These are phyloP conservation scores for Ceyx margarethae DNA, from an alignment of 2,113 vertebrate species.

Conservation along the genomic window DNA sequence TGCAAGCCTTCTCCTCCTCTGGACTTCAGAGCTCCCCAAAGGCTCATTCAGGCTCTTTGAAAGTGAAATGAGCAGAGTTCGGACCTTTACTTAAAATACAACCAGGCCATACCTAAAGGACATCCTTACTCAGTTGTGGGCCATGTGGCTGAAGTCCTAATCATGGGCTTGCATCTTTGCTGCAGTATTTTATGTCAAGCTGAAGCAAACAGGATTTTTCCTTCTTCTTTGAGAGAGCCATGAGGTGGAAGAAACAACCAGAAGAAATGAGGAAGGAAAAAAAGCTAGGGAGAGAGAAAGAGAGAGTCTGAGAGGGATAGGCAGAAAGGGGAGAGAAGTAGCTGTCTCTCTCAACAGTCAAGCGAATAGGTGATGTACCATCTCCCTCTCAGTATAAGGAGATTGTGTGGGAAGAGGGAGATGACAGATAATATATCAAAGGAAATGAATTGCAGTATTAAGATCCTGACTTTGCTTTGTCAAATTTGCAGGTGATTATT, in stretches of 20 bases:
- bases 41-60: neutral
- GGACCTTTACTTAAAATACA: neutral
- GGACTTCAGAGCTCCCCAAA: neutral
- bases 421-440: constrained; percentile 61
- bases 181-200: neutral
- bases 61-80: neutral
- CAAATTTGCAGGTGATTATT: constrained; percentile 56
- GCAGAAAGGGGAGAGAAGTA: neutral
- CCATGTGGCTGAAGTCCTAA: fast-evolving
- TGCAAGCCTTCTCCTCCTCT: neutral
- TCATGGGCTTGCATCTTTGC: neutral
- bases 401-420: constrained; percentile 39
- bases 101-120: neutral
- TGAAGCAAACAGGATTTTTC: neutral
- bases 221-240: neutral
- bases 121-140: neutral
- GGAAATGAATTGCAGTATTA: constrained; percentile 58
- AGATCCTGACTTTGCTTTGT: constrained; percentile 54
- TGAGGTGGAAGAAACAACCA: neutral
- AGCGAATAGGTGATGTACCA: constrained; percentile 9
- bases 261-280: neutral
- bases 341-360: neutral
- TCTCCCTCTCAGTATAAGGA: constrained; percentile 19
- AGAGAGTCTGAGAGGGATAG: neutral
- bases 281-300: neutral